Conservation (phyloP, 2,113 vertebrate species). For the Daboia siamensis region DNA sequence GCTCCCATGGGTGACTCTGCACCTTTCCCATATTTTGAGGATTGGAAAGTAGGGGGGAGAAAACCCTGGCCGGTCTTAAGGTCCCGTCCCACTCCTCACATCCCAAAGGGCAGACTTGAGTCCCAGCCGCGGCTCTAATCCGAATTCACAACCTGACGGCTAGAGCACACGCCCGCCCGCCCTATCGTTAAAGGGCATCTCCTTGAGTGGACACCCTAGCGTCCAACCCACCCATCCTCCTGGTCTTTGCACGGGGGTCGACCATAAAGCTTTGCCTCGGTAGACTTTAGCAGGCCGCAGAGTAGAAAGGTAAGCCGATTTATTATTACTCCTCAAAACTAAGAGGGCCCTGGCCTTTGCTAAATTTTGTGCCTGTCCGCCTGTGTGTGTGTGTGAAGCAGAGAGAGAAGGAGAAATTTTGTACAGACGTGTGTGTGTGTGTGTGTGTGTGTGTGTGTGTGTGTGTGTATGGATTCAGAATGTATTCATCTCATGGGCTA, state of each 20-base stretch:
- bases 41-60: neutral
- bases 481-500: neutral
- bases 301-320: conserved; percentile 34
- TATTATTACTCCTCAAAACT: conserved; percentile 1
- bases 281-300: conserved; percentile 2
- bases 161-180: neutral
- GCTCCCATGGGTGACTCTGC: neutral
- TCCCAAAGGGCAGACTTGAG: neutral
- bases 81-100: neutral
- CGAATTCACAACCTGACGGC: neutral
- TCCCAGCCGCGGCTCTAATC: neutral
- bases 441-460: neutral
- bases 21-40: neutral
- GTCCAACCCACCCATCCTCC: neutral
- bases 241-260: neutral
- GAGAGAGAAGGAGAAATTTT: neutral
- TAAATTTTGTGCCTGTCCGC: neutral
- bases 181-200: neutral
- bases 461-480: neutral
- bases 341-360: neutral
- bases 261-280: neutral
- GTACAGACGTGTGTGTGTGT: neutral
- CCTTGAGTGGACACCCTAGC: neutral
- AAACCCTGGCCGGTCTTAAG: neutral
- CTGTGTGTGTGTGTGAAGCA: neutral